Evolutionary conservation across 2,888 invertebrate genomes (phyloP), one percentile per base, ranked within the genome.

Genomic region (Amiota minor): DNA sequence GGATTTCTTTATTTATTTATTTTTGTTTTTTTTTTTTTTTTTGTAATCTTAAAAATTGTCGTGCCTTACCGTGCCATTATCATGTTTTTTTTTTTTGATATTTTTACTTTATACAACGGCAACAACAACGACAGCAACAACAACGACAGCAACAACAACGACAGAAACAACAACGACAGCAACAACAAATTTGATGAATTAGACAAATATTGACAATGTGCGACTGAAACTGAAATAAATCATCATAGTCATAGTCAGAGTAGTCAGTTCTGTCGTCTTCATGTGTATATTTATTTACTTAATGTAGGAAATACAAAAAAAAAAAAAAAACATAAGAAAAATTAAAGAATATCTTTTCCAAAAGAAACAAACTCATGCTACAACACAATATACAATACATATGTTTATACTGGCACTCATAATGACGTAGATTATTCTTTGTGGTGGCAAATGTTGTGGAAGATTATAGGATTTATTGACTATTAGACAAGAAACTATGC

Each of bases 191-290:
- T 76, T 83, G 81, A 84, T 82, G 81, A 79, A 83, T 83, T 83
- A 79, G 77, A 80, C 79, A 84, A 83, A 83, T 84, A 84, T 83
- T 83, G 83, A 83, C 83, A 83, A 80, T 79, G 82, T 81, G 80
- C 80, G 82, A 78, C 81, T 77, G n/a, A 83, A 84, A 79, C 78
- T 77, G 78, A 83, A 83, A 83, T 83, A 83, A 83, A 83, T 83
- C 83, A 83, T 79, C 77, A 81, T 67, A 70, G 81, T 35, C 35
- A n/a, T n/a, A n/a, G n/a, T n/a, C n/a, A n/a, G n/a, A 6, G 35
- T 35, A 35, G 35, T 35, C 35, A 35, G 35, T 35, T 35, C 35
- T 6, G 35, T 35, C 6, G 35, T 6, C 35, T 35, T 35, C 35
- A 35, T 35, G 6, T 35, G 35, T 35, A 35, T 81, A 83, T 83